phyloP scores from a whole-genome alignment of 2,888 invertebrate species.

The Capitulum mitella region DNA sequence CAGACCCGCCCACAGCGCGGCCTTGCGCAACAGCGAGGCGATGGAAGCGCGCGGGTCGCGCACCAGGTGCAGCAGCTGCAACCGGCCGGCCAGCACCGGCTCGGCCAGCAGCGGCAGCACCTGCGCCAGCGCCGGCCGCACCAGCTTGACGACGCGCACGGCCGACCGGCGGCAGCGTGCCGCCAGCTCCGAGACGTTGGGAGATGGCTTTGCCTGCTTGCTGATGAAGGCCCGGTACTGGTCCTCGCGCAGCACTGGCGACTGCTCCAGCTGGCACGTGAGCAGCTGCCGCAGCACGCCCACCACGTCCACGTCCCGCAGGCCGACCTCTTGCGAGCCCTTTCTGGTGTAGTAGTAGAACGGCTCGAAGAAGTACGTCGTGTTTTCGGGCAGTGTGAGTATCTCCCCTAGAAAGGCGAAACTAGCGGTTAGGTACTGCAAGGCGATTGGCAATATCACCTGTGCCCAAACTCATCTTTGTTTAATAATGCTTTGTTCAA shows the following conservation, averaged over 20 bases:
- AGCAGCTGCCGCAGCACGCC: conserved; percentile 4
- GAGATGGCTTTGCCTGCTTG: background rate
- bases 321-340: background rate
- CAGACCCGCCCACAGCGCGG: background rate
- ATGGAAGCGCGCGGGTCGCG: conserved; percentile 3
- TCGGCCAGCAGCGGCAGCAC: background rate
- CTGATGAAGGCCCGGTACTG: background rate
- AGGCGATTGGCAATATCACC: too few species aligned
- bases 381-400: background rate
- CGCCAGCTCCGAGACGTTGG: background rate
- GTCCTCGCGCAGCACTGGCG: background rate
- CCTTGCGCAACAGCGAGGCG: background rate
- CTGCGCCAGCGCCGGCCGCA: conserved; percentile 9
- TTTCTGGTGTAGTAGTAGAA: background rate
- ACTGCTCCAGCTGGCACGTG: background rate
- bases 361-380: background rate
- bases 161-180: background rate
- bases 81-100: background rate
- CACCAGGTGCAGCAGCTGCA: background rate
- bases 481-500: too few species aligned
- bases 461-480: too few species aligned
- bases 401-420: background rate
- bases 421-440: too few species aligned
- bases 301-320: background rate
- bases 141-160: background rate